A percentile compares a stretch with the other conserved stretches of the same genome.
Conservation (phyloP, 92 coral and sea anemone genomes). For the Zoanthus sansibaricus region DNA sequence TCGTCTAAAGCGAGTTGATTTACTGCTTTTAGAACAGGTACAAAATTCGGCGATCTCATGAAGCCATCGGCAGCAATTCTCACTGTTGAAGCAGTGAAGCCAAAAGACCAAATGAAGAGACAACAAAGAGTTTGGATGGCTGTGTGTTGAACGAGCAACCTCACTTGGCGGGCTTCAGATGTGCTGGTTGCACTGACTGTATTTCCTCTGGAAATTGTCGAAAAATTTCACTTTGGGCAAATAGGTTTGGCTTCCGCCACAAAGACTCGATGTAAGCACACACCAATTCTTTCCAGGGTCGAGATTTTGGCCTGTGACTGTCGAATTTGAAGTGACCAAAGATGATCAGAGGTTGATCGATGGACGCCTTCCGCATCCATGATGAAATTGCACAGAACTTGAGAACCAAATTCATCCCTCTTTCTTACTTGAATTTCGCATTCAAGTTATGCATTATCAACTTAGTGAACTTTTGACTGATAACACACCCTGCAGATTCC, state of each 20-base stretch:
- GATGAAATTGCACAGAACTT: conserved; percentile 37
- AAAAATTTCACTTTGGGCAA: conserved; percentile 2
- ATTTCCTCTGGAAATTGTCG: conserved; percentile 43
- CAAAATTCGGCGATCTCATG: conserved; percentile 4
- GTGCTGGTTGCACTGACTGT: conserved; percentile 40
- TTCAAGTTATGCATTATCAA: conserved; percentile 35
- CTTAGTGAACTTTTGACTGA: conserved; percentile 45
- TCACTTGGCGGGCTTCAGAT: neutral
- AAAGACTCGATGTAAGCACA: neutral
- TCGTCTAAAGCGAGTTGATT: conserved; percentile 28
- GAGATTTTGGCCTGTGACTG: conserved; percentile 48
- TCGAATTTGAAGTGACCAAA: conserved; percentile 21
- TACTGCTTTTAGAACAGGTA: conserved; percentile 18
- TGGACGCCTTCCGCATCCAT: conserved; percentile 45
- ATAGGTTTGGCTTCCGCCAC: neutral
- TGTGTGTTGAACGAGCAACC: conserved; percentile 42
- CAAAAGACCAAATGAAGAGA: conserved; percentile 51
- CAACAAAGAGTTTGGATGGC: conserved; percentile 42
- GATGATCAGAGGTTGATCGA: conserved; percentile 27
- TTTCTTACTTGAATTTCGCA: conserved; percentile 48
- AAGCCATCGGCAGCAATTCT: conserved; percentile 30
- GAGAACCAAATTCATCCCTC: conserved; percentile 38
- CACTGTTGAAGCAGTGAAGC: conserved; percentile 44
- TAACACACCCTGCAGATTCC: conserved; percentile 45
- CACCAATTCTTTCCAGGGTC: conserved; percentile 49